These are phyloP conservation scores for Tor tambroides DNA, from an alignment of 2,113 vertebrate genomes.

Conservation along the genomic window DNA sequence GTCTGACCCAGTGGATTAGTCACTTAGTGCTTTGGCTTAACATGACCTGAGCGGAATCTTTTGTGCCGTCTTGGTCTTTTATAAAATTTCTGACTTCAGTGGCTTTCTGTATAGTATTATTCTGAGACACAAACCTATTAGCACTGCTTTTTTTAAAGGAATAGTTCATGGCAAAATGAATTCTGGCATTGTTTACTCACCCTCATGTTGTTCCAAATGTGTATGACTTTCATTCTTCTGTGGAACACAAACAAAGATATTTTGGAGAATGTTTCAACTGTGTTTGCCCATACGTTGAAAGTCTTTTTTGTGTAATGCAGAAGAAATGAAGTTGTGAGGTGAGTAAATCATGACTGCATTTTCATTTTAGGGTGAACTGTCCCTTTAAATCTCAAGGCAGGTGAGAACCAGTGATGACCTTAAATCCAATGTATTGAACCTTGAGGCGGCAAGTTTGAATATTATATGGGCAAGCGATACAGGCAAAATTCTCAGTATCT, in stretches of 20 bases:
- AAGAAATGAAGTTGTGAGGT: not conserved
- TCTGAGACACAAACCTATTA: not conserved
- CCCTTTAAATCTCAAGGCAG: not conserved
- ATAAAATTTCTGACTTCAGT: not conserved
- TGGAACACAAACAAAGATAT: not conserved
- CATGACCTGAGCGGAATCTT: not conserved
- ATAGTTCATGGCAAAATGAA: not conserved
- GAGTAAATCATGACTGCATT: not conserved
- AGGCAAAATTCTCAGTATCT: not conserved
- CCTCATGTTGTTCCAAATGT: not conserved
- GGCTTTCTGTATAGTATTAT: not conserved
- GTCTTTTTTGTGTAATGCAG: not conserved
- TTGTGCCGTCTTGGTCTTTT: not conserved
- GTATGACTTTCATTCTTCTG: not conserved
- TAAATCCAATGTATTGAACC: not conserved
- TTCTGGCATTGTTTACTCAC: not conserved
- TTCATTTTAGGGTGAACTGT: not conserved
- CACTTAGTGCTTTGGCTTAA: not conserved
- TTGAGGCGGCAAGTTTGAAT: not conserved
- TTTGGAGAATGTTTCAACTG: not conserved
- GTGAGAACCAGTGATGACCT: not conserved
- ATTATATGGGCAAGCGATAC: not conserved
- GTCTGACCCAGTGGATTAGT: constrained; percentile 2
- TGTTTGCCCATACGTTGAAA: not conserved
- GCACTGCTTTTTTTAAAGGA: not conserved